Percentiles rank a stretch among this genome's conserved stretches.
These are phyloP conservation scores for Drosophila robusta DNA, from an alignment of 2,888 invertebrate genomes.

Conservation along the genomic window DNA sequence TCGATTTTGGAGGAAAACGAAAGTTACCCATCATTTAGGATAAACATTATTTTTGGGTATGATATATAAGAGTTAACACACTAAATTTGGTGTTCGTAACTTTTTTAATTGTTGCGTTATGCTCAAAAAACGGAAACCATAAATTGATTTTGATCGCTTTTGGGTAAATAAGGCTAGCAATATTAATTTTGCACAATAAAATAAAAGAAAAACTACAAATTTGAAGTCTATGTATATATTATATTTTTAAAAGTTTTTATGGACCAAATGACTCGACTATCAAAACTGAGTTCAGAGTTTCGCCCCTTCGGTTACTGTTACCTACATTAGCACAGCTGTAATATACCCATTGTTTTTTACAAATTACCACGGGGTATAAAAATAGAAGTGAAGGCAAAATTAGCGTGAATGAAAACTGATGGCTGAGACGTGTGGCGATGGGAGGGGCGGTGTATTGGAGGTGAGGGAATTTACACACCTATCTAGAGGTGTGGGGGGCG, in stretches of 20 bases:
- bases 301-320: neutral
- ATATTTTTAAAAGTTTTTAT: too few relatives aligned
- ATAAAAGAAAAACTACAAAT: too few relatives aligned
- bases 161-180: too few relatives aligned
- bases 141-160: neutral
- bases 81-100: neutral
- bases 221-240: too few relatives aligned
- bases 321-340: neutral
- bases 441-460: slow-evolving; percentile 5
- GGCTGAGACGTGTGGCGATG: slow-evolving; percentile 36
- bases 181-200: too few relatives aligned
- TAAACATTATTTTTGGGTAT: too few relatives aligned
- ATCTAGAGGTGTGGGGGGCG: slow-evolving; percentile 10
- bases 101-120: neutral
- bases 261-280: too few relatives aligned
- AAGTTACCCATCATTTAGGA: too few relatives aligned
- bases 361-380: slow-evolving; percentile 14
- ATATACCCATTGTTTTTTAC: slow-evolving; percentile 6
- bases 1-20: too few relatives aligned
- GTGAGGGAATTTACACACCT: slow-evolving; percentile 57
- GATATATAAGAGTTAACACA: too few relatives aligned
- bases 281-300: too few relatives aligned
- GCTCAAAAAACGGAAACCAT: neutral
- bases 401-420: slow-evolving; percentile 60
- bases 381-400: slow-evolving; percentile 52